Evolutionary conservation across 2,113 vertebrate species (phyloP).

Genomic region (Oreochromis aureus): DNA sequence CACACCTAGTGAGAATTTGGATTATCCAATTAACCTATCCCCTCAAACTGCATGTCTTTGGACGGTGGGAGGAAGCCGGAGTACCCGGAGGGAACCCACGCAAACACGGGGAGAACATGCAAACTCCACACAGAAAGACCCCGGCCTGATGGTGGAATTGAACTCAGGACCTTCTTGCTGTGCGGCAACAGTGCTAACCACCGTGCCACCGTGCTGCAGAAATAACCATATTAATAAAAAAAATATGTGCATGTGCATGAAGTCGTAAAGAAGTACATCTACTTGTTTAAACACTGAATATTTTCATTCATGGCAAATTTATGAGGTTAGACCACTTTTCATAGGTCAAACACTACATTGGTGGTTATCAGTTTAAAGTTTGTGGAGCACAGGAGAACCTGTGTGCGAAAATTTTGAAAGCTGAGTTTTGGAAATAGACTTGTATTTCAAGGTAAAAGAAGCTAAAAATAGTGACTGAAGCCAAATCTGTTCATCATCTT

Average conservation of each 20-base stretch:
- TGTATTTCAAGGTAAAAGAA: background rate
- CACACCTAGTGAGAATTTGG: too few relatives aligned
- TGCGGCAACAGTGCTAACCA: too few relatives aligned
- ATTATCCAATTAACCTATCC: too few relatives aligned
- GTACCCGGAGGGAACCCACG: too few relatives aligned
- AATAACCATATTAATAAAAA: background rate
- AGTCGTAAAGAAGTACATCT: background rate
- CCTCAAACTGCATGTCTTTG: too few relatives aligned
- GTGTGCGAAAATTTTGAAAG: background rate
- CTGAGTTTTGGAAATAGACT: background rate
- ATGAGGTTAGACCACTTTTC: background rate
- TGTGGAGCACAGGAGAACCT: background rate
- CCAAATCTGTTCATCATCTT: background rate
- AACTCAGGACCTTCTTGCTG: too few relatives aligned
- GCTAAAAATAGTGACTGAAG: background rate
- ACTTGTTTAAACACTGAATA: background rate
- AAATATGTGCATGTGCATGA: background rate
- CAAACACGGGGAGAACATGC: too few relatives aligned
- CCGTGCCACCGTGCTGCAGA: background rate
- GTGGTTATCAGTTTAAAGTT: background rate
- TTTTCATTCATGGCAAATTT: background rate
- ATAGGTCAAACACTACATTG: background rate
- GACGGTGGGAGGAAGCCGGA: too few relatives aligned
- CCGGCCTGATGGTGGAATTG: too few relatives aligned
- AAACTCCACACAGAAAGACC: too few relatives aligned